A percentile compares a stretch with the other conserved stretches of the same genome.
Evolutionary conservation across 2,888 invertebrate genomes (phyloP).

Genomic region (Didymodactylos carnosus): DNA sequence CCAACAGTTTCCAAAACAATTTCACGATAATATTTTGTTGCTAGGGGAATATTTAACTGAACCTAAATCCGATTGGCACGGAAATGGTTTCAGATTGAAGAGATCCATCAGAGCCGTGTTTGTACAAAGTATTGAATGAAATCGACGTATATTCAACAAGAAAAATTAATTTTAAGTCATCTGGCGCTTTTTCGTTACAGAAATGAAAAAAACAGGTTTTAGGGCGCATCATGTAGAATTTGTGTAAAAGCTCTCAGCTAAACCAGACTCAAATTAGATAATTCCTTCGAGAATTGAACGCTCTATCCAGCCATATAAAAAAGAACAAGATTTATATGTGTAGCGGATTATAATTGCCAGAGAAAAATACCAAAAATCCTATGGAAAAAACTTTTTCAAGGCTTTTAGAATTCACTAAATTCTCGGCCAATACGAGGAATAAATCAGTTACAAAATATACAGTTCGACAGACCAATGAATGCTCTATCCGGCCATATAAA

Average conservation of each 20-base stretch:
- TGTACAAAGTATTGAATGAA: background rate
- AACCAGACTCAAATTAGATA: background rate
- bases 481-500: background rate
- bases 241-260: background rate
- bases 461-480: background rate
- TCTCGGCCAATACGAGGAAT: background rate
- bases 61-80: too few species aligned
- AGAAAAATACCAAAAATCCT: background rate
- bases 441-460: background rate
- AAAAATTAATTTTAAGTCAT: background rate
- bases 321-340: background rate
- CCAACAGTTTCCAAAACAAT: too few species aligned
- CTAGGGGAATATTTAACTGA: too few species aligned
- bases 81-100: too few species aligned
- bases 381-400: background rate
- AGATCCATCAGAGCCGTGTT: background rate
- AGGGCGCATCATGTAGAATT: background rate
- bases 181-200: background rate
- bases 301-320: background rate
- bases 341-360: background rate
- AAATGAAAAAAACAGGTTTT: background rate
- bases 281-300: background rate
- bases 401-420: background rate
- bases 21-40: too few species aligned
- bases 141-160: background rate